Percentiles rank a stretch among this genome's conserved stretches.
Evolutionary conservation across 2,797 vertebrate species (phyloP).

Genomic region (Hypotaenidia philippensis): DNA sequence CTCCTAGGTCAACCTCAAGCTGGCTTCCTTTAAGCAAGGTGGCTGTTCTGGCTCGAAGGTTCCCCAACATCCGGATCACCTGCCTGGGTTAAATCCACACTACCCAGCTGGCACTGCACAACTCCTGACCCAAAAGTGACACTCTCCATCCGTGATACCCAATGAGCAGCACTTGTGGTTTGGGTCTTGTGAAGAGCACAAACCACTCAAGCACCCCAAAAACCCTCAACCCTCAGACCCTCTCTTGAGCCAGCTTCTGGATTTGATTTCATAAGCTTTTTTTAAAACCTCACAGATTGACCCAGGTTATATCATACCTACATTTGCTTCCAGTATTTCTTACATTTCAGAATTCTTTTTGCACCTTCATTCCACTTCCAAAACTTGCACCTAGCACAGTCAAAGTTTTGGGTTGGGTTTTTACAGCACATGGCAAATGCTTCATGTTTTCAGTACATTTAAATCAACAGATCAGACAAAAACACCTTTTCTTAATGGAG

Average conservation of each 20-base stretch:
- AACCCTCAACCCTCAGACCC: background rate
- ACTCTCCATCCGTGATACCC: background rate
- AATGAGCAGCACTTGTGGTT: background rate
- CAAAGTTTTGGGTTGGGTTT: background rate
- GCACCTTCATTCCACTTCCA: background rate
- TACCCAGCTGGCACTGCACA: background rate
- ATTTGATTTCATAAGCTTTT: accelerated
- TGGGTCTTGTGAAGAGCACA: background rate
- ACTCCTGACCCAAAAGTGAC: background rate
- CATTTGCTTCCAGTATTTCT: background rate
- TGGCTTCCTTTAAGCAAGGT: background rate
- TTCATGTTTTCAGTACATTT: background rate
- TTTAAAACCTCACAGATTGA: background rate
- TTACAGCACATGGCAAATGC: background rate
- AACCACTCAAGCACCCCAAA: background rate
- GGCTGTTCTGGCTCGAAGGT: background rate
- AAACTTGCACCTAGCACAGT: background rate
- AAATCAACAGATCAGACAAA: background rate
- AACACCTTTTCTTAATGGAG: background rate
- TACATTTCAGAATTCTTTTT: background rate
- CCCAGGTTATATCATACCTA: accelerated
- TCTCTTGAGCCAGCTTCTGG: background rate
- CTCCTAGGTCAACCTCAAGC: background rate
- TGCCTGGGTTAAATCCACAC: accelerated
- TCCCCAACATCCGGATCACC: background rate